Base-by-base conservation (phyloP, 2,888 invertebrate species). In the Diabrotica balteata region DNA sequence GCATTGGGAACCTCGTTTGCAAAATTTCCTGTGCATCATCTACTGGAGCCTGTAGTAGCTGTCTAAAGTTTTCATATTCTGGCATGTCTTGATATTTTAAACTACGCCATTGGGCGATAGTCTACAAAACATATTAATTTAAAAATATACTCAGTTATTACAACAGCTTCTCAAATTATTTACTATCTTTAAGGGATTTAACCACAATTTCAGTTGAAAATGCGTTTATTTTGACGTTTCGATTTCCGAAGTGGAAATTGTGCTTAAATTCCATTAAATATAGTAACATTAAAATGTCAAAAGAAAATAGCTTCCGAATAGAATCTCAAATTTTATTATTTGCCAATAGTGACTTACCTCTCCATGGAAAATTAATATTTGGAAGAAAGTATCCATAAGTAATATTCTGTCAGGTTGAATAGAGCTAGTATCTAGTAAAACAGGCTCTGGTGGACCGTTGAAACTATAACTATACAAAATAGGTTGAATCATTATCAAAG, bases 371-470 rank as follows among this genome's bases (percentile, higher is more conserved):
- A 99, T 99, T 66, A 99, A 90, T 80, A 99, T 97, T 86, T 99
- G 99, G 91, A 99, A 99, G 88, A 99, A 99, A 0, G 99, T 98
- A 85, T 99, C 99, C 98, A 99, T 98, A 63, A 99, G 89, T 54
- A 99, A 88, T 79, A 99, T 99, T 69, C 97, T 89, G 84, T 99
- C 99, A 0, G 97, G 93, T 83, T 97, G 96, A 80, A 99, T 98
- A 71, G 97, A 97, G 61, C 97, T 96, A 4, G 98, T 97, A 84
- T 99, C 99, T 49, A 99, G 87, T 32, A 99, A 86, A 7, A 99
- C 99, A 0, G 99, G 98, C 86, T 98, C 97, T 0, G 97, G 97
- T 0, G 97, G 96, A 0, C 98, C 98, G 79, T 94, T 96, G 85
- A 99, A 99, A 75, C 97, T 96, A 85, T 99, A 99, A 78, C 98